Conservation (phyloP, 2,888 invertebrate genomes). For the Polylopha cassiicola region DNA sequence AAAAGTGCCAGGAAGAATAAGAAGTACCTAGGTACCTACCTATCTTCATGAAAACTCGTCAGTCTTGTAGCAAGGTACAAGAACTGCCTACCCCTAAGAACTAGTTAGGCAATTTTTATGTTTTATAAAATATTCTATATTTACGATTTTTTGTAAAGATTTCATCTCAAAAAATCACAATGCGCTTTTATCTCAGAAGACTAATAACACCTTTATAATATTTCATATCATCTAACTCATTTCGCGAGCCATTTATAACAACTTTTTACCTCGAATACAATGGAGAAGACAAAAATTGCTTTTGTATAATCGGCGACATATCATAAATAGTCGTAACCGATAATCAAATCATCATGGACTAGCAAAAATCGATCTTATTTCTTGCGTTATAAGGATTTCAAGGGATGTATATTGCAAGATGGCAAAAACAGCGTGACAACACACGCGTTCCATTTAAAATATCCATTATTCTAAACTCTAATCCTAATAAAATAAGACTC, state of each 20-base stretch:
- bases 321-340: constrained; percentile 13
- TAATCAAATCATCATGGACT: background rate
- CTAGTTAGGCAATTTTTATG: no score
- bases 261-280: constrained; percentile 10
- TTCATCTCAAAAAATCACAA: no score
- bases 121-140: background rate
- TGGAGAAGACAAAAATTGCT: constrained; percentile 19
- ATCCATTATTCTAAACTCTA: background rate
- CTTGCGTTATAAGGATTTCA: background rate
- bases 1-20: no score
- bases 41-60: no score
- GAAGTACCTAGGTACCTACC: no score
- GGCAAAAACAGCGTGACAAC: constrained; percentile 16
- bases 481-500: constrained; percentile 3
- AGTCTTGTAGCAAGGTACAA: no score
- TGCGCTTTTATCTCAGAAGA: constrained; percentile 13
- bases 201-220: constrained; percentile 19
- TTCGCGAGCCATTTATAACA: constrained; percentile 20
- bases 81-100: no score
- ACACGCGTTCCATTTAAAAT: constrained; percentile 2
- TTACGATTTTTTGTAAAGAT: background rate
- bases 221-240: no score
- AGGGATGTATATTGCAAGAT: background rate
- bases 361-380: background rate
- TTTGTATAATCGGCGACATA: constrained; percentile 21